These are phyloP conservation scores for Dasysyrphus albostriatus DNA, from an alignment of 2,888 invertebrate species.

Conservation along the genomic window DNA sequence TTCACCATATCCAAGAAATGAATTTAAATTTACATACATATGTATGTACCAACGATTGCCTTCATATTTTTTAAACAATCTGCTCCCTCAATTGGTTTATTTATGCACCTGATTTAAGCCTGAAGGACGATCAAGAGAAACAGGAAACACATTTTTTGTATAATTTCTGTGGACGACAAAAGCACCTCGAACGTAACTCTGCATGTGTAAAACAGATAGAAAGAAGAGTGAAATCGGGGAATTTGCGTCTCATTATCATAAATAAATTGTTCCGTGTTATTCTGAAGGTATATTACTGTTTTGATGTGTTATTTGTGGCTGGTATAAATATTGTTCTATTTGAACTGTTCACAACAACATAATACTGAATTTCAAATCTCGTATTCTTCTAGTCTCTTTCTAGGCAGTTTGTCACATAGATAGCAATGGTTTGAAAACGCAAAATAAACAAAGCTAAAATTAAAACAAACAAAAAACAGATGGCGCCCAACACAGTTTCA, in stretches of 20 bases:
- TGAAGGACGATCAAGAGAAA: constrained; percentile 39
- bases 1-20: constrained; percentile 16
- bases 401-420: not conserved
- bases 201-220: constrained; percentile 13
- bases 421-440: not conserved
- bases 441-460: constrained; percentile 19
- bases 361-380: constrained; percentile 24
- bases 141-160: constrained; percentile 18
- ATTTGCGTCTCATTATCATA: constrained; percentile 73
- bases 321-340: not conserved
- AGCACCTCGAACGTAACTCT: not conserved
- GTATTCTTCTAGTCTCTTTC: not conserved
- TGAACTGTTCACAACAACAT: constrained; percentile 36
- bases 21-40: constrained; percentile 36
- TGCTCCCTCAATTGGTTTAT: constrained; percentile 28
- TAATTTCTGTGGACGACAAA: not conserved
- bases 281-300: not conserved
- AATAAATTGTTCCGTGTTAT: constrained; percentile 59
- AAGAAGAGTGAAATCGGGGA: constrained; percentile 33
- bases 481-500: constrained; percentile 16
- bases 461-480: constrained; percentile 10
- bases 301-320: constrained; percentile 10
- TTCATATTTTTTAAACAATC: constrained; percentile 28
- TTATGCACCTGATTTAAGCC: constrained; percentile 51
- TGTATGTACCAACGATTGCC: too few relatives aligned